Conservation (phyloP, 2,888 invertebrate genomes). For the Xestia c-nigrum region DNA sequence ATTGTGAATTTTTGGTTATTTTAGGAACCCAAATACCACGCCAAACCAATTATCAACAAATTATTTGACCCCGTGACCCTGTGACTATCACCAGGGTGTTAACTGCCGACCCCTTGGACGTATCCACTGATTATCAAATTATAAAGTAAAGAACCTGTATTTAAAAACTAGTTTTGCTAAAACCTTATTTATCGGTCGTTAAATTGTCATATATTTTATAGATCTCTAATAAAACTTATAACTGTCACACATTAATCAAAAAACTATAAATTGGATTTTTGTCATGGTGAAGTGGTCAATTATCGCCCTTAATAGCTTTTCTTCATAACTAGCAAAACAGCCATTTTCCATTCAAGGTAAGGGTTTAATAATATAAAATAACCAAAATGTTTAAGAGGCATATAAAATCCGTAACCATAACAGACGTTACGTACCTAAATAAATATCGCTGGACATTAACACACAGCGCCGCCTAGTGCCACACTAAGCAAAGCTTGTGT, state of each 20-base stretch:
- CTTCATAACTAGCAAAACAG: neutral
- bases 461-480: no score
- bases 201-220: conserved; percentile 45
- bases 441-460: no score
- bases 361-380: neutral
- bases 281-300: conserved; percentile 12
- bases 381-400: neutral
- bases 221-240: conserved; percentile 32
- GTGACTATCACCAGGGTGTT: conserved; percentile 19
- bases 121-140: conserved; percentile 26
- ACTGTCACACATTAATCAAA: conserved; percentile 36
- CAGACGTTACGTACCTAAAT: neutral
- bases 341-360: neutral
- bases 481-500: no score
- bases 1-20: neutral
- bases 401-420: neutral
- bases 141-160: conserved; percentile 20
- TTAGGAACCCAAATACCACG: neutral
- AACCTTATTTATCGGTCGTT: conserved; percentile 47
- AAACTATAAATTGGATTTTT: neutral
- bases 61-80: conserved; percentile 23
- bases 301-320: neutral
- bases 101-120: conserved; percentile 6
- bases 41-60: conserved; percentile 9
- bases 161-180: conserved; percentile 20